Evolutionary conservation across 2,888 invertebrate genomes (phyloP).

Genomic region (Cepaea hortensis): DNA sequence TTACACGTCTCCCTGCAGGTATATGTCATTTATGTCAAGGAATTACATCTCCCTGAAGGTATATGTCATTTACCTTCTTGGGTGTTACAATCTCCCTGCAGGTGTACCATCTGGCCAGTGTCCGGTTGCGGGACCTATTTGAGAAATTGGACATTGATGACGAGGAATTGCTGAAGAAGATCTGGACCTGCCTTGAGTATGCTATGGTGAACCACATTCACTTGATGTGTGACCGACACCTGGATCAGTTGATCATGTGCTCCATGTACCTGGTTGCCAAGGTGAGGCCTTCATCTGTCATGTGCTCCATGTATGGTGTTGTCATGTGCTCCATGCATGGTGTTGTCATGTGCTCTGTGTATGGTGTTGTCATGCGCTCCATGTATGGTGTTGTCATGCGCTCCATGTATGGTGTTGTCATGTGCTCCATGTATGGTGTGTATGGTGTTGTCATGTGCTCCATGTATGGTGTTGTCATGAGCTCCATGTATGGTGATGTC

Average conservation of each 20-base stretch:
- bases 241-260: constrained; percentile 99
- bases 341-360: background rate
- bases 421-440: no score
- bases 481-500: no score
- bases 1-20: no score
- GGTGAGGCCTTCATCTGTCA: constrained; percentile 77
- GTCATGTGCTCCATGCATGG: background rate
- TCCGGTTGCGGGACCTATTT: constrained; percentile 94
- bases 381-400: background rate
- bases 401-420: background rate
- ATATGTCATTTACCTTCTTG: no score
- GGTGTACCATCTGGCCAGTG: constrained; percentile 94
- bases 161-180: constrained; percentile 84
- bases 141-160: constrained; percentile 84
- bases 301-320: background rate
- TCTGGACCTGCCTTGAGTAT: constrained; percentile 98
- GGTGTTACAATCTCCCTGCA: constrained; percentile 75
- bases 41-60: no score
- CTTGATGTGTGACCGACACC: constrained; percentile 93
- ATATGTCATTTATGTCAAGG: no score
- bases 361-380: background rate
- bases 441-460: no score
- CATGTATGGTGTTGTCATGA: no score
- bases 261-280: constrained; percentile 95
- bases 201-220: constrained; percentile 88